Base-by-base conservation (phyloP, 2,113 vertebrate species). In the Oncorhynchus nerka region DNA sequence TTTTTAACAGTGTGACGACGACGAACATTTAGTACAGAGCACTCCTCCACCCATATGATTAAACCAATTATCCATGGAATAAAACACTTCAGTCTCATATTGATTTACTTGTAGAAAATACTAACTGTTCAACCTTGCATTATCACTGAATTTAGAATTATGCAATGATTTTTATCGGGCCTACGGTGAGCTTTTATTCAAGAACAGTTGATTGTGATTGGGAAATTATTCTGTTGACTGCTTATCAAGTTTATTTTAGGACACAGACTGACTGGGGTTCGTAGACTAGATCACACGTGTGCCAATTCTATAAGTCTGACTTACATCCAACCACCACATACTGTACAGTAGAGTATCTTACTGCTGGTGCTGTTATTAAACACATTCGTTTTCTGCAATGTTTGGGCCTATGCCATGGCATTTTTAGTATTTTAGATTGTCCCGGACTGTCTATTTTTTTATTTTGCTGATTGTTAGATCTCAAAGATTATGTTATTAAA, bases 11-110 rank as follows among this genome's bases (percentile, higher is more conserved):
- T 74, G 49, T 78, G 74, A 74, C 28, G 45, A 45, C 2, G 9
- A 65, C 55, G 49, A 72, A 39, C 75, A 66, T 34, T 76, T 57
- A 48, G 22, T 24, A 67, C 71, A 76, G 71, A 81, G 12, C 67
- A 71, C 70, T 71, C 76, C 15, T 57, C 64, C 49, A 48, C 71
- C 45, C 3, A 11, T 71, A n/a, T 73, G 75, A 85, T 86, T 82
- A 78, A 82, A 82, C 77, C 59, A 74, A 24, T 73, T 64, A 73
- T 34, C 34, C 57, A 71, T 61, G 57, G n/a, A 70, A 49, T 75
- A 30, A 30, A 85, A 80, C 77, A 67, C 57, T 28, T 68, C 22
- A 3, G 28, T 48, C 22, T 20, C 55, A 68, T 73, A 73, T 62
- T 59, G 59, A 83, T 80, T 79, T 71, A 68, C 28, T 74, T 13